Evolutionary conservation across 2,888 invertebrate species (phyloP).

Genomic region (Griposia aprilina): DNA sequence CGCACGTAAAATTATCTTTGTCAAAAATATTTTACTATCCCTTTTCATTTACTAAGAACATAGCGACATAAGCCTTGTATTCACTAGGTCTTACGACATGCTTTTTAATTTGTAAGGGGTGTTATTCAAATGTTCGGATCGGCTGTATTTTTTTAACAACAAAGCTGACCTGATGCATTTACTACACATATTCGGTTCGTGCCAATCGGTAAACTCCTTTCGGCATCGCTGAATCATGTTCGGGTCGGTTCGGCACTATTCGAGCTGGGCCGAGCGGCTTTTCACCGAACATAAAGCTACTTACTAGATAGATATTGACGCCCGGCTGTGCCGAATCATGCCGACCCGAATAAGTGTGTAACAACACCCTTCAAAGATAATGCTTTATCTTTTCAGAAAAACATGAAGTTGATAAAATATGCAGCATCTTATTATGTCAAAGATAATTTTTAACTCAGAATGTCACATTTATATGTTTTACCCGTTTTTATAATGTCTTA

Average conservation of each 20-base stretch:
- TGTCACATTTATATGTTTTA: constrained; percentile 9
- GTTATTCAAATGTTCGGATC: neutral
- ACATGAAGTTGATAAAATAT: neutral
- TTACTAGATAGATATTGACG: neutral
- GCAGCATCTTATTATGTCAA: neutral
- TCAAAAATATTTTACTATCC: constrained; percentile 5
- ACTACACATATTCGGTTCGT: no score
- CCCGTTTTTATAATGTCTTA: neutral
- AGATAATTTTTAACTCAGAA: neutral
- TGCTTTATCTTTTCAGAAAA: neutral
- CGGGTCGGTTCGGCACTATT: neutral
- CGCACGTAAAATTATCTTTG: constrained; percentile 1
- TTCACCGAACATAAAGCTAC: neutral
- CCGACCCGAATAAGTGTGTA: neutral
- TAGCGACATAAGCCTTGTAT: neutral
- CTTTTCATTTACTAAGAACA: neutral
- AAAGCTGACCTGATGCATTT: neutral
- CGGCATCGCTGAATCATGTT: neutral
- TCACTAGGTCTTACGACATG: no score
- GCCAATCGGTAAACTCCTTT: neutral
- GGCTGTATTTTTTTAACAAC: neutral
- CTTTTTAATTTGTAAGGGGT: neutral
- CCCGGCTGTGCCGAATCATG: neutral
- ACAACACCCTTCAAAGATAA: neutral
- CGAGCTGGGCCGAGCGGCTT: neutral